phyloP scores from a whole-genome alignment of 2,113 vertebrate genomes.

The Stigmatopora argus region DNA sequence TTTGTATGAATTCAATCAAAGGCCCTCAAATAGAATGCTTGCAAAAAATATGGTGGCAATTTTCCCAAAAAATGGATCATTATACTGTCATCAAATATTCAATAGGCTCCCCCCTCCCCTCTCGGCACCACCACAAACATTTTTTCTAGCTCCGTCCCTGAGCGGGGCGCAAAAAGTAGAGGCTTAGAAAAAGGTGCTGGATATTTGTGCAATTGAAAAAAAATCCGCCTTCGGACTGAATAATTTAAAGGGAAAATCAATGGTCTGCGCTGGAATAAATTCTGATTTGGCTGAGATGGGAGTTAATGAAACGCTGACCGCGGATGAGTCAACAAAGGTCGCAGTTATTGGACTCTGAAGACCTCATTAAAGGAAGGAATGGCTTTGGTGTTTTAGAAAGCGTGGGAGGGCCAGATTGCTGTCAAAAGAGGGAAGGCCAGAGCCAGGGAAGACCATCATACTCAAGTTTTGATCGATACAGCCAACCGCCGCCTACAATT shows the following conservation, averaged over 20 bases:
- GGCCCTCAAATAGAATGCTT: no score
- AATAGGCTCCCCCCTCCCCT: no score
- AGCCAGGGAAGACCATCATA: background rate
- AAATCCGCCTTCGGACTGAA: background rate
- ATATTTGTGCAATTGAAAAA: conserved; percentile 12
- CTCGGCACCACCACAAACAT: no score
- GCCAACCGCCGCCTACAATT: background rate
- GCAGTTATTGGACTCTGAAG: background rate
- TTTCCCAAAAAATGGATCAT: no score
- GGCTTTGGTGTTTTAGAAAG: background rate
- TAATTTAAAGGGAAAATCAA: background rate
- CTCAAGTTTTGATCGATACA: background rate
- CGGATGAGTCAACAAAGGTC: background rate
- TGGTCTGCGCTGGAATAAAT: background rate
- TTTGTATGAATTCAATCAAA: no score
- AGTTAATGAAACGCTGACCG: background rate
- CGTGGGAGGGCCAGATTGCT: background rate
- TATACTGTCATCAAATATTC: no score
- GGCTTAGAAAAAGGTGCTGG: background rate
- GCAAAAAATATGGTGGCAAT: no score
- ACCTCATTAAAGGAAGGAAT: conserved; percentile 11
- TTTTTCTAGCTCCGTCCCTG: no score
- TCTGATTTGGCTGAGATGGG: background rate
- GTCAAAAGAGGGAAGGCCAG: no score
- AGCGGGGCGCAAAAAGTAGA: background rate